Evolutionary conservation across 2,113 vertebrate genomes (phyloP), one percentile per base, ranked within the genome.

Genomic region (Gobio gobio): DNA sequence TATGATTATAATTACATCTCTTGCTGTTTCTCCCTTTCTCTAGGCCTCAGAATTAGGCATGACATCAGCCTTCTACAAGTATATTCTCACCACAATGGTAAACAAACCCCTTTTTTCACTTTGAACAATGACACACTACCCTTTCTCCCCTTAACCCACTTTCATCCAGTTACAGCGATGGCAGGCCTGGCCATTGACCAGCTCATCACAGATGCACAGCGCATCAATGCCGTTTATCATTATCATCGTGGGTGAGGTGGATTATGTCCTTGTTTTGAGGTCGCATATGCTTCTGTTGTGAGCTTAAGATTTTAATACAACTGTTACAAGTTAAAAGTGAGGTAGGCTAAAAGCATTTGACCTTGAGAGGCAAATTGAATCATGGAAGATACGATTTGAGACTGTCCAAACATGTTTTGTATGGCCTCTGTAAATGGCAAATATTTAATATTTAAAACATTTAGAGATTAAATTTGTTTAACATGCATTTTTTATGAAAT

Each of bases 71-170:
- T 97, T 97, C 94, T 97, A 97, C 91, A 97, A 97, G 89, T 97
- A 97, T 93, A 97, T 97, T 91, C 95, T 97, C 85, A 97, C 97
- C 74, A 97, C 96, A 73, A 96, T 97, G 97, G 97, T 97, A 90
- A 94, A 43, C 40, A 73, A 68, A 14, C n/a, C 24, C n/a, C 66
- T 40, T 59, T 59, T 83, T 66, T 14, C 20, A 77, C 47, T 66
- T 79, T 61, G 61, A 26, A 58, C 86, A 83, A 73, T 86, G 64
- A 85, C 73, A 80, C 72, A 5, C 78, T 58, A 43, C 73, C 68
- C 40, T 78, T 75, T 43, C 76, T 83, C 8, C 54, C 54, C 36
- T 70, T 56, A 72, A 61, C 78, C 66, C 56, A 63, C 40, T 51
- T 64, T 68, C 20, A 61, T 45, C 36, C 59, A 58, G 24, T 68